Conservation (phyloP, 1,140 invertebrate species). For the Magallana gigas region DNA sequence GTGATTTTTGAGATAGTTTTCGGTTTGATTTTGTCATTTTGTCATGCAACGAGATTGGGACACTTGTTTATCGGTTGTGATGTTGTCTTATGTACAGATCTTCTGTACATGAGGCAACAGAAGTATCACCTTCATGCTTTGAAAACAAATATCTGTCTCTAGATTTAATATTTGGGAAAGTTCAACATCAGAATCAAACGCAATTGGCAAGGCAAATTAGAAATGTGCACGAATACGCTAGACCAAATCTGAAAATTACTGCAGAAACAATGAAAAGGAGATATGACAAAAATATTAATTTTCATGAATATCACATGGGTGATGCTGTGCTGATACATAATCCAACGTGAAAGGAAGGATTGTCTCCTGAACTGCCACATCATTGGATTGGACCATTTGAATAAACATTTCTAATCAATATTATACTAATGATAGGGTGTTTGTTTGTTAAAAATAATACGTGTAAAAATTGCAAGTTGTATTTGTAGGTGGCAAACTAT, state of each 20-base stretch:
- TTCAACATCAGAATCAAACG: not conserved
- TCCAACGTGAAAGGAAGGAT: not conserved
- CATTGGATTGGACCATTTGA: conserved; percentile 45
- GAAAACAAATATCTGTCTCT: conserved; percentile 40
- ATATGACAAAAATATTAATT: conserved; percentile 38
- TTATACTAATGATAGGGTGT: not conserved
- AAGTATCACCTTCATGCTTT: conserved; percentile 45
- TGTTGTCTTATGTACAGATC: conserved; percentile 51
- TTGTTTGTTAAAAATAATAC: not conserved
- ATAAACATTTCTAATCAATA: not conserved
- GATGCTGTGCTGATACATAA: conserved; percentile 38
- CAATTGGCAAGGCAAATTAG: not conserved
- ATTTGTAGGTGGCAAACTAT: conserved; percentile 27
- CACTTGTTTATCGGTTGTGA: conserved; percentile 39
- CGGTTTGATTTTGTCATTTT: too few relatives aligned
- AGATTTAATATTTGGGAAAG: conserved; percentile 28
- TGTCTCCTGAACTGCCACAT: conserved; percentile 41
- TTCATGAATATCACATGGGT: not conserved
- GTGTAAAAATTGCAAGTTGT: not conserved
- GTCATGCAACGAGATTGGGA: conserved; percentile 48
- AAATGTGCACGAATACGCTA: conserved; percentile 34
- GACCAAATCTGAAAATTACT: conserved; percentile 10
- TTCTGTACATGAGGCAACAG: conserved; percentile 39
- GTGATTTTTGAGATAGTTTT: too few relatives aligned
- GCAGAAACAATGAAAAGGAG: conserved; percentile 36